A percentile compares a stretch with the other conserved stretches of the same genome.
Evolutionary conservation across 2,113 vertebrate genomes (phyloP).

Genomic region (Halcyon senegalensis): DNA sequence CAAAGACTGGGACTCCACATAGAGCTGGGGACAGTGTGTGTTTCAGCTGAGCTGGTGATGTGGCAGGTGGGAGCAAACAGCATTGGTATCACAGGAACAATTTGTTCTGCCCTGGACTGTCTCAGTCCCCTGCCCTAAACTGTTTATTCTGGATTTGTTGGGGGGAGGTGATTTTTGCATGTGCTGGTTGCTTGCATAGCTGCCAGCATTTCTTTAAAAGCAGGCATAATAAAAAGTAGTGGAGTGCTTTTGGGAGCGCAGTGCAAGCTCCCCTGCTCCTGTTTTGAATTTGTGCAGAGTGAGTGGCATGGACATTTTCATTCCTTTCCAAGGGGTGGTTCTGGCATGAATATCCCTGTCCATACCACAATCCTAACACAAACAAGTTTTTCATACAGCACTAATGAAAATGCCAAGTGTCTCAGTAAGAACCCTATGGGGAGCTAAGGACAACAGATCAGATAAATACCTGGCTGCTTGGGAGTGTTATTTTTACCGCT

Average conservation of each 20-base stretch:
- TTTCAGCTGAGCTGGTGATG: neutral
- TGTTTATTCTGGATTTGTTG: neutral
- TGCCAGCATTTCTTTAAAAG: neutral
- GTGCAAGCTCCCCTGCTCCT: neutral
- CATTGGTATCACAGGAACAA: neutral
- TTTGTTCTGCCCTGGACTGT: neutral
- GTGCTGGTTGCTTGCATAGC: neutral
- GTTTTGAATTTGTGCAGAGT: conserved; percentile 36
- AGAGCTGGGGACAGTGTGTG: neutral
- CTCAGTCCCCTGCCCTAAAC: neutral
- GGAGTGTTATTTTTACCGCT: conserved; percentile 37
- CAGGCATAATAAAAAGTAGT: neutral
- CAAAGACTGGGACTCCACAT: neutral
- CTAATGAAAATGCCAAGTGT: conserved; percentile 53
- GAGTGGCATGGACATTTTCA: neutral
- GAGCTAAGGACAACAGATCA: conserved; percentile 56
- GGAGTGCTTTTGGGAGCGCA: neutral
- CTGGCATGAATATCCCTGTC: neutral
- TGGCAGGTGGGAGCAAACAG: neutral
- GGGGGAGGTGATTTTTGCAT: neutral
- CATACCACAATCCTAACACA: conserved; percentile 39
- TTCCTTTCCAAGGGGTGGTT: conserved; percentile 56
- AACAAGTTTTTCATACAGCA: conserved; percentile 53
- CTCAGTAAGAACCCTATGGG: neutral
- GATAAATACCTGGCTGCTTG: conserved; percentile 57